Evolutionary conservation across 1,140 invertebrate species (phyloP), one percentile per base, ranked within the genome.

Genomic region (Metopolophium dirhodum): DNA sequence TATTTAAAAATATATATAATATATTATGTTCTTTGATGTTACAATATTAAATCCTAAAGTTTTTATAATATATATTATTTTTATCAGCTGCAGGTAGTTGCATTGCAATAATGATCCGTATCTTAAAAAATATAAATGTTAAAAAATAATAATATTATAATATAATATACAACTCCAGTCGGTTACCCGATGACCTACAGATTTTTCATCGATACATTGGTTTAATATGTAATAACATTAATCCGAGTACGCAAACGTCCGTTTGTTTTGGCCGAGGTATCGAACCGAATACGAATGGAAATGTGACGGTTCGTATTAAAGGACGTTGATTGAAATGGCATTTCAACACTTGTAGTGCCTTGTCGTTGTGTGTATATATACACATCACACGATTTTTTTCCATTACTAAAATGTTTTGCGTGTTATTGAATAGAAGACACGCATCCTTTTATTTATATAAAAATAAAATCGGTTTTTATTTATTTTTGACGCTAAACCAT

Each of bases 381-480:
- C 30, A 77, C n/a, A 77, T 77, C 61, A 77, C 61, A 77, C n/a
- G 61, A 77, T 77, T 77, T 77, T 68, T 77, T 77, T 77, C 61
- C 61, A 77, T 77, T 77, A 77, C 61, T 77, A 30, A 77, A 77
- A 77, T 77, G 61, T 77, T 77, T 77, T 77, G n/a, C 61, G 61
- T 77, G 61, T 77, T 77, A 77, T 77, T 77, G 61, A 77, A 77
- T 77, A 77, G 61, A 77, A 77, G 61, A 68, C 61, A 77, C 61
- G 61, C n/a, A 77, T 77, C 61, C 30, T 77, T 77, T n/a, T 77
- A 77, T 77, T 77, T 77, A 77, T 77, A 77, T 35, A 77, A n/a
- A 77, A 77, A 77, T 77, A 77, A 77, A 77, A 77, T 77, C 61
- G 61, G 61, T 77, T 77, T 54, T 77, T 77, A 77, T 77, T n/a